These are phyloP conservation scores for Sandelia bainsii DNA, from an alignment of 2,797 vertebrate species.

Conservation along the genomic window DNA sequence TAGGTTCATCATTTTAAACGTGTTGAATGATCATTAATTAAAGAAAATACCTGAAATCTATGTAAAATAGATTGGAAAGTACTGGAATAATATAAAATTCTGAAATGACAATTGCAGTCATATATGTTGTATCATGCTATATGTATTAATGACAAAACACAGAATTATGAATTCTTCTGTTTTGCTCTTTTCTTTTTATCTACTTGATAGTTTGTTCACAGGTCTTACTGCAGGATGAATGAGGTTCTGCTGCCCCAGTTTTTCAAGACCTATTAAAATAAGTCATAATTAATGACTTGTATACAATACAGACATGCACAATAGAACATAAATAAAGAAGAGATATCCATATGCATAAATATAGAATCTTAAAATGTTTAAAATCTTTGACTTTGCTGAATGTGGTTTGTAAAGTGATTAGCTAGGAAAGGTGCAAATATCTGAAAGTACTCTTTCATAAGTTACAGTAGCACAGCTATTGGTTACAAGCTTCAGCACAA, in stretches of 20 bases:
- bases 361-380: too few relatives aligned
- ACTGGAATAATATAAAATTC: background rate
- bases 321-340: too few relatives aligned
- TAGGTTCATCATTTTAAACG: background rate
- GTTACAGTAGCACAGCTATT: background rate
- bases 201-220: too few relatives aligned
- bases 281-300: too few relatives aligned
- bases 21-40: background rate
- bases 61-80: background rate
- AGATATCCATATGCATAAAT: too few relatives aligned
- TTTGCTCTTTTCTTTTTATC: too few relatives aligned
- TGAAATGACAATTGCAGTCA: background rate
- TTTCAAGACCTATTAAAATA: too few relatives aligned
- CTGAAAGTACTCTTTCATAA: constrained; percentile 1
- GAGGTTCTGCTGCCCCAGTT: too few relatives aligned
- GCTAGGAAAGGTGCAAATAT: background rate
- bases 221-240: too few relatives aligned
- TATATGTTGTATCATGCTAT: background rate
- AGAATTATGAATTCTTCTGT: background rate
- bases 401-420: too few relatives aligned
- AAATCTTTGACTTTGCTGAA: too few relatives aligned
- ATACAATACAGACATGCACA: too few relatives aligned
- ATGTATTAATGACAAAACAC: background rate
- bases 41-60: background rate
- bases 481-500: constrained; percentile 8